Evolutionary conservation across 2,888 invertebrate species (phyloP), one percentile per base, ranked within the genome.

Genomic region (Dimorphilus gyrociliatus): DNA sequence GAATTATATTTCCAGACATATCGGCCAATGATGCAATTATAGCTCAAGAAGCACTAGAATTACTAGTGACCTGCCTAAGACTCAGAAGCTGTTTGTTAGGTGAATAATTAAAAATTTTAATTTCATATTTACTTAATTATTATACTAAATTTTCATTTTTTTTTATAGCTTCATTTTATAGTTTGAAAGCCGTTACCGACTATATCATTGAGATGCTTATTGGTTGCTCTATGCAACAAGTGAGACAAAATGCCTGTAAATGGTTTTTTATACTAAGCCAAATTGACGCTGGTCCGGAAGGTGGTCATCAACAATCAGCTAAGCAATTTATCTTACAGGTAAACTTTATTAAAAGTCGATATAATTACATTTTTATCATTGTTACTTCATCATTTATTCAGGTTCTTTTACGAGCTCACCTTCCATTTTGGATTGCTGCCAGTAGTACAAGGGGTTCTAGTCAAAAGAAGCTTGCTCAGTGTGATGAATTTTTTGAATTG

Each of bases 401-500:
- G 16, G 53, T 64, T n/a, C 46, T 67, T 27, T 49, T 64, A 13
- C 60, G 62, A 41, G 63, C 64, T 26, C 57, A 56, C 7, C 56
- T 66, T 19, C 67, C 66, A 2, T 54, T 67, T 37, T 67, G 67
- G 67, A 61, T 65, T 18, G 49, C 64, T 4, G 60, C 63, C 6
- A 53, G 58, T 31, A 50, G 51, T 24, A 54, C 63, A 14, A 42
- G 66, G 8, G 62, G 63, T 4, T 53, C 60, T 33, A 63, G 59
- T 38, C 63, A 62, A 30, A 55, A 53, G 59, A 55, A 33, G 8
- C n/a, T 25, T 7, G n/a, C n/a, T n/a, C n/a, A n/a, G n/a, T n/a
- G n/a, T n/a, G n/a, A n/a, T n/a, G n/a, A n/a, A n/a, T n/a, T n/a
- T n/a, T n/a, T n/a, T n/a, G n/a, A n/a, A n/a, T n/a, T n/a, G n/a